Evolutionary conservation across 2,113 vertebrate species (phyloP), one percentile per base, ranked within the genome.

Genomic region (Crotalus horridus): DNA sequence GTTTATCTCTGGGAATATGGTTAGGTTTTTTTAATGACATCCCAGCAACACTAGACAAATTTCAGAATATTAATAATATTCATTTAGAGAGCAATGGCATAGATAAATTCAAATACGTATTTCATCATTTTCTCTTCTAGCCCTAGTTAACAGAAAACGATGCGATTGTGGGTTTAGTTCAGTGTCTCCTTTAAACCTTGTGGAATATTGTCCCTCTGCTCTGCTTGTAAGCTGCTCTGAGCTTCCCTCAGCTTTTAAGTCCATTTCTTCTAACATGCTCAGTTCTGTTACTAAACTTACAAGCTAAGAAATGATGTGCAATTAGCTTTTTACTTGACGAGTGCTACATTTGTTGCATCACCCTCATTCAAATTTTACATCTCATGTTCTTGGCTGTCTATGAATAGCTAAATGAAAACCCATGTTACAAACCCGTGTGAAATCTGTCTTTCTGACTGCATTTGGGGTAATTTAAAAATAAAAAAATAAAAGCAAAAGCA

Each of bases 311-410:
- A 89, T 85, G 12, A 92, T 93, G 90, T 94, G 61, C 59, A 88
- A 93, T 91, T 39, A 91, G 0, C 4, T 43, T 53, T 69, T 15
- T 54, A 58, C 88, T 39, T 4, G 13, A 56, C 91, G 21, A n/a
- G 13, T 89, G 54, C 89, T 94, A 89, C 46, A 92, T 92, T 94
- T 94, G 33, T 88, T 87, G 46, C 23, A 87, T 90, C 46, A 92
- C 23, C 61, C 90, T 59, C 56, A 92, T 94, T 94, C 91, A 93
- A 91, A 92, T 54, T 90, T 90, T 92, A 91, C 85, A 39, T 85
- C 33, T 58, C 90, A 59, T 81, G 48, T 53, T 90, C 91, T 92
- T 64, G 53, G 54, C 90, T 53, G 86, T 33, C 91, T 69, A 6
- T 24, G 88, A 59, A 48, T 3, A 92, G 29, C 85, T 87, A 48